Conservation (phyloP, 2,888 invertebrate genomes). For the Phragmatobia fuliginosa region DNA sequence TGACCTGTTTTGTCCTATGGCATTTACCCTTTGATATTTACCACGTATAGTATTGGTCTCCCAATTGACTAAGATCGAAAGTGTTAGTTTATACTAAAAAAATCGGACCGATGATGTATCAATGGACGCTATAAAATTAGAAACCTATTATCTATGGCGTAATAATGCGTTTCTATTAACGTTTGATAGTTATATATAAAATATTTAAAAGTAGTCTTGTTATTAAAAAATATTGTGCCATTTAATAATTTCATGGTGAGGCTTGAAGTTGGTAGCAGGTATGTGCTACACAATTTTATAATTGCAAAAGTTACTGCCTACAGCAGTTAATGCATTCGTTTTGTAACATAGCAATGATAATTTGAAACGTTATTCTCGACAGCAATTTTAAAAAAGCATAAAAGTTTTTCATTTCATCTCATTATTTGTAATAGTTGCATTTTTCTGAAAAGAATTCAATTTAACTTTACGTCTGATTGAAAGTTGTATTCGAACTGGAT, state of each 20-base stretch:
- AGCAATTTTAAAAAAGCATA: background rate
- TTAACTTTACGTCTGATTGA: background rate
- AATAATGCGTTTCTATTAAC: background rate
- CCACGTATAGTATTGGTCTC: too few species aligned
- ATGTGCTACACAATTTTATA: constrained; percentile 40
- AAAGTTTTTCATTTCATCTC: background rate
- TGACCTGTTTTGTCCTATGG: too few species aligned
- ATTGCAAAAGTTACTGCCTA: constrained; percentile 48
- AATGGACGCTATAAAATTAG: background rate
- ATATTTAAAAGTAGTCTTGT: constrained; percentile 25
- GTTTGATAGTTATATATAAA: constrained; percentile 18
- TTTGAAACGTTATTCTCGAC: constrained; percentile 23
- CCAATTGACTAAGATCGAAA: too few species aligned
- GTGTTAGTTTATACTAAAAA: too few species aligned
- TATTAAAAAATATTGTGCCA: constrained; percentile 45
- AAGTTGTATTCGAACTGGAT: too few species aligned
- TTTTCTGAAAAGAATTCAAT: background rate
- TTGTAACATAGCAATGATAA: constrained; percentile 27
- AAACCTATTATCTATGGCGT: background rate
- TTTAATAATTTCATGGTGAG: constrained; percentile 38
- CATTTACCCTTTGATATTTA: too few species aligned
- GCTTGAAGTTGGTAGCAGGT: constrained; percentile 36
- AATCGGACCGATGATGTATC: too few species aligned
- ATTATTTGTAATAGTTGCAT: background rate
- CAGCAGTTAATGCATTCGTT: constrained; percentile 30